Base-by-base conservation (phyloP, 1,140 invertebrate genomes). In the Aricia agestis region DNA sequence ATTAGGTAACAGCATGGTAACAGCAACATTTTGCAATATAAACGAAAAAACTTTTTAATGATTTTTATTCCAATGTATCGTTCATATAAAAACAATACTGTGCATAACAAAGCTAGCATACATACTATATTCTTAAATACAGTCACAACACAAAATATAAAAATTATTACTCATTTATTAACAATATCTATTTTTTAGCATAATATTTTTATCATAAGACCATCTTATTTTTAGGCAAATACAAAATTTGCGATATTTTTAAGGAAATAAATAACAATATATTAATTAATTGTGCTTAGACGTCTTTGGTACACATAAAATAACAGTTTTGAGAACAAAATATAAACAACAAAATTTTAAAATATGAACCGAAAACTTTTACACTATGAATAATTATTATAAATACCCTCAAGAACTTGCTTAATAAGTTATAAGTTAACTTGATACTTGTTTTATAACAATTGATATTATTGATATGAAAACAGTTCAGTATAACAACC, bases 81-180 rank as follows among this genome's bases (percentile, higher is more conserved):
- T 77, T 82, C 75, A 81, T 79, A 79, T 85, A 84, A 78, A 82
- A 82, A 83, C 81, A 68, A 81, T 78, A 79, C 78, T 78, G 78
- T 77, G 83, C 83, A 83, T 81, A 82, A 77, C 74, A 76, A 82
- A 76, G 75, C 74, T 76, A 77, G 82, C 66, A 72, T 75, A 80
- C 57, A 36, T 57, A 42, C 19, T 67, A 74, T 68, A 31, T 67
- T 59, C 71, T 57, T 69, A 72, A 58, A 78, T 69, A 66, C 66
- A 61, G 52, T 72, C 52, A 76, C 70, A 72, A 78, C 63, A 72
- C 59, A 77, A 74, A 76, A 72, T 66, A 36, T 36, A n/a, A n/a
- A n/a, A n/a, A n/a, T n/a, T n/a, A 71, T 75, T 72, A n/a, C 15
- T 45, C 10, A 66, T 65, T 61, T 68, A 6, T 1, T 63, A 63